Percentiles rank a stretch among this genome's conserved stretches.
Evolutionary conservation across 1,140 invertebrate species (phyloP).

Genomic region (Apis dorsata): DNA sequence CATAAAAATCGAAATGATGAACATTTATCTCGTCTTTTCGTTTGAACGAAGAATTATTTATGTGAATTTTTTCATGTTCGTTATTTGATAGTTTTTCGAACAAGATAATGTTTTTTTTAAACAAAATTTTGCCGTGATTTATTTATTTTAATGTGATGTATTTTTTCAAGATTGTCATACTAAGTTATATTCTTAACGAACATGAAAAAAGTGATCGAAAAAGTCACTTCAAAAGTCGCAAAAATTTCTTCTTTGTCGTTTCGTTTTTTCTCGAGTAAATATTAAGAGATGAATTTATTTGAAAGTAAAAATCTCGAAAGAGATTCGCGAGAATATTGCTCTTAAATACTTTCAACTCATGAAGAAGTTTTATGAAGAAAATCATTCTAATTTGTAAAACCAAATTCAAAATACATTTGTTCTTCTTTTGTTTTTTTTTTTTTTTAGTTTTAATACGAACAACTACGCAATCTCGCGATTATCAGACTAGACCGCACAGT

Average conservation of each 20-base stretch:
- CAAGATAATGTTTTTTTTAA: not conserved
- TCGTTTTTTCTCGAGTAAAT: not conserved
- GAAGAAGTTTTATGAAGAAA: not conserved
- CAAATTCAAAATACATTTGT: not conserved
- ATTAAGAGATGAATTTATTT: not conserved
- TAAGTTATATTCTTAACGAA: not conserved
- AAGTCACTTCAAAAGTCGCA: not conserved
- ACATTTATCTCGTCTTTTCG: not conserved
- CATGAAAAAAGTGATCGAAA: not conserved
- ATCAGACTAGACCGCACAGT: constrained; percentile 36
- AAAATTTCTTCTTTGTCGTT: not conserved
- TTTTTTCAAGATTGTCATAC: not conserved
- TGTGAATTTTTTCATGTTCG: not conserved
- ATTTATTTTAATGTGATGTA: too few relatives aligned
- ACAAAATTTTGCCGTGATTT: not conserved
- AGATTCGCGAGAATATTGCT: too few relatives aligned
- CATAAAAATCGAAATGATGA: not conserved
- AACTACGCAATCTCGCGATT: constrained; percentile 16
- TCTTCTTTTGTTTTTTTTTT: not conserved
- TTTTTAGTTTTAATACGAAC: not conserved
- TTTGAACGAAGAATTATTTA: not conserved
- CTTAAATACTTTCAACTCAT: too few relatives aligned
- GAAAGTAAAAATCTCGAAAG: too few relatives aligned
- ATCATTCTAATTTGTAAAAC: too few relatives aligned
- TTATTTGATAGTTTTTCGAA: not conserved